Evolutionary conservation across 2,797 vertebrate species (phyloP).

Genomic region (Todus mexicanus): DNA sequence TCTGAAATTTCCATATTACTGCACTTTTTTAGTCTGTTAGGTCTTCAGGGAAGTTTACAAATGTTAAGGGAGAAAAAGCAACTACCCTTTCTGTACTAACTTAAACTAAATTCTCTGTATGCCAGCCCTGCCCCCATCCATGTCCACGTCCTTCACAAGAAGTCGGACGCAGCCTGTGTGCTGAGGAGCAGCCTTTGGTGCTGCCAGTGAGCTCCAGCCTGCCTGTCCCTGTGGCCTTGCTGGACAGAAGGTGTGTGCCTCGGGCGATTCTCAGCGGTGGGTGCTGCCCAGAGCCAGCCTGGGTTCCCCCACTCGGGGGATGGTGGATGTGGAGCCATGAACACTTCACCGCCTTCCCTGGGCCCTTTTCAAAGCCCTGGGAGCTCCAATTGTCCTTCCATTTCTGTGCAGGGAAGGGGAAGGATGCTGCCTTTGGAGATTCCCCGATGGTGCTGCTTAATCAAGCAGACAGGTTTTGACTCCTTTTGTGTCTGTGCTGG

Average conservation of each 20-base stretch:
- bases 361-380: background rate
- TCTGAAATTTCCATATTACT: background rate
- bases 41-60: background rate
- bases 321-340: background rate
- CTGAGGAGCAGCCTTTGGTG: no score
- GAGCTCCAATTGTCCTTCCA: background rate
- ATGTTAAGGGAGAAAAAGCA: background rate
- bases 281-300: background rate
- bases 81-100: background rate
- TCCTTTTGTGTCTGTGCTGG: background rate
- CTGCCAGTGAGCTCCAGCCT: background rate
- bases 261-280: background rate
- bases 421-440: background rate
- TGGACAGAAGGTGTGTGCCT: no score
- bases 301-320: fast-evolving
- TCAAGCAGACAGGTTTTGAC: background rate
- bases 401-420: background rate
- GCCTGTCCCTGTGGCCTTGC: background rate
- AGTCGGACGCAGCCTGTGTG: background rate
- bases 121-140: background rate
- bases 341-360: fast-evolving
- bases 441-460: background rate
- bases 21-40: background rate
- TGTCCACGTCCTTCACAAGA: background rate
- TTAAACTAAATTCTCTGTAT: background rate